Base-by-base conservation (phyloP, 2,113 vertebrate species). In the Paradoxurus hermaphroditus region DNA sequence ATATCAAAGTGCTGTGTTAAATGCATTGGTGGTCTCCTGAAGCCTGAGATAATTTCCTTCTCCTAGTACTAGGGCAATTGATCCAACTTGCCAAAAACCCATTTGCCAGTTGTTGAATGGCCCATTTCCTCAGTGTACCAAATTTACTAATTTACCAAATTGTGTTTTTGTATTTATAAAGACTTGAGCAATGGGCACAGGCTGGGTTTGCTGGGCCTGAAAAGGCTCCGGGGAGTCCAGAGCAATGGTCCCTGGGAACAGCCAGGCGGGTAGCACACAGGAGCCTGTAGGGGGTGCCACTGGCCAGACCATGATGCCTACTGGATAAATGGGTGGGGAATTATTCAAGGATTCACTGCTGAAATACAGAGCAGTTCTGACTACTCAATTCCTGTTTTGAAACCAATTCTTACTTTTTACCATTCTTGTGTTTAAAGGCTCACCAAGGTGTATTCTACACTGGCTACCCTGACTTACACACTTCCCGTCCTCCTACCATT, bases 121-220 rank as follows among this genome's bases (percentile, higher is more conserved):
- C 70, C 78, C 93, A 72, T 93, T 96, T 91, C 63, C 63, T 94
- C 59, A 95, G 93, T 93, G 96, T 92, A 81, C 72, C 2, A 1
- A 53, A 89, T 86, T 93, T 88, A 65, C 87, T 91, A 92, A 95
- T 92, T 96, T 96, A 83, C 49, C n/a, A 67, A 81, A 87, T 75
- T 84, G 90, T n/a, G 94, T 94, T 97, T 51, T 79, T 11, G 25
- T 63, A 36, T 95, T 95, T 84, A 44, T 94, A 84, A 95, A 90
- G 49, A 81, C 78, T 94, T 96, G 87, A 83, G 62, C 63, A 96
- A 83, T 89, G 87, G 89, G 27, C 41, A 31, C 4, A 31, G 89
- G 44, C 39, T 93, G 27, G 11, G 7, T 72, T 97, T 86, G 86
- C 94, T 81, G 77, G 25, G 56, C 83, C 59, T 75, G 67, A 84